Base-by-base conservation (phyloP, 2,888 invertebrate species). In the Caenorhabditis japonica region DNA sequence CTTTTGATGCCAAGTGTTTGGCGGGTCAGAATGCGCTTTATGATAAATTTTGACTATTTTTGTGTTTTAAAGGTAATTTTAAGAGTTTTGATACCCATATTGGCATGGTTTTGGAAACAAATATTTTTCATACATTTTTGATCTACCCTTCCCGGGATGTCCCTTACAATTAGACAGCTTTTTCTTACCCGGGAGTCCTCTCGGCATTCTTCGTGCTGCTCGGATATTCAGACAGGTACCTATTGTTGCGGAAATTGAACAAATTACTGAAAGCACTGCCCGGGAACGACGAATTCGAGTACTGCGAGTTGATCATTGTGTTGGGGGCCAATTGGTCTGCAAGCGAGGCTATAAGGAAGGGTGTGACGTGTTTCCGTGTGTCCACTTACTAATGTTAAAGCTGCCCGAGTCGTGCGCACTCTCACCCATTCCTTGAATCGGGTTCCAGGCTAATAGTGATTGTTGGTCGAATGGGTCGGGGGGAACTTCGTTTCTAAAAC, bases 11-110 rank as follows among this genome's bases (percentile, higher is more conserved):
- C n/a, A n/a, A n/a, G n/a, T n/a, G n/a, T n/a, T n/a, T n/a, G n/a
- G n/a, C n/a, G n/a, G n/a, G n/a, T n/a, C 70, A 86, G 66, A 17
- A 86, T 86, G 3, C 86, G 87, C 64, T 87, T 87, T 85, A 86
- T 86, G 79, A 86, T 86, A 83, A 86, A 86, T 44, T 69, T 69
- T 15, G 17, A 25, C 3, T 30, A 15, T 30, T 5, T 33, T 7
- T 17, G 4, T 8, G 19, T 49, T 2, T 49, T 13, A 19, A 19
- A 30, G 10, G 30, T 30, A 10, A 5, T 30, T 10, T n/a, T n/a
- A n/a, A n/a, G n/a, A n/a, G 10, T 30, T 30, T 30, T 30, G 30
- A 30, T 10, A 30, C 5, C 7, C 30, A 10, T 10, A 30, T 30
- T 7, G 30, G 10, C 5, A 10, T 7, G 30, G 7, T 30, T 30